These are phyloP conservation scores for Thamnophis elegans DNA, from an alignment of 2,797 vertebrate species.

Conservation along the genomic window DNA sequence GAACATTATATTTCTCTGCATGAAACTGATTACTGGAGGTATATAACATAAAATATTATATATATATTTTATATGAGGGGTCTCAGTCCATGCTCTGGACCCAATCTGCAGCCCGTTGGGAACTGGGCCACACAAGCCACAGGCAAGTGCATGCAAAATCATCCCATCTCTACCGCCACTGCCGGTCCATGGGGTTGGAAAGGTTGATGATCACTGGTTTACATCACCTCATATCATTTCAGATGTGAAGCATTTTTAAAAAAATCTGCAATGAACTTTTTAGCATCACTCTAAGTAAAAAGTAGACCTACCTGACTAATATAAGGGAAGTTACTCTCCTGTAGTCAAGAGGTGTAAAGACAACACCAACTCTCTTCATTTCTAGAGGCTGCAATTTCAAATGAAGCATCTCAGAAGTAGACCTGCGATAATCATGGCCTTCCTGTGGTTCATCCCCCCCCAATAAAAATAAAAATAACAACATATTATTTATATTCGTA, in stretches of 20 bases:
- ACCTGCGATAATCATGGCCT: slow-evolving; percentile 53
- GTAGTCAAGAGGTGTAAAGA: slow-evolving; percentile 87
- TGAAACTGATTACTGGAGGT: background rate
- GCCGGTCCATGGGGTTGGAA: background rate
- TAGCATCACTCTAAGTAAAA: background rate
- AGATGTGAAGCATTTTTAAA: slow-evolving; percentile 12
- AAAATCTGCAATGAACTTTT: background rate
- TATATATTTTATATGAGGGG: background rate
- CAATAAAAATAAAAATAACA: background rate
- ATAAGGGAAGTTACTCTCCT: slow-evolving; percentile 88
- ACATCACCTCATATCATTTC: background rate
- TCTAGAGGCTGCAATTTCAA: slow-evolving; percentile 87
- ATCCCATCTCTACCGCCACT: background rate
- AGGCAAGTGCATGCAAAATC: background rate
- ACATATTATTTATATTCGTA: background rate
- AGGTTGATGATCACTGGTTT: background rate
- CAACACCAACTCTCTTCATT: slow-evolving; percentile 81
- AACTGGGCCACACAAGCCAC: background rate
- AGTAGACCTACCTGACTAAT: slow-evolving; percentile 83
- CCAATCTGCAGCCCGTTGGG: background rate
- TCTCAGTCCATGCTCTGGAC: background rate
- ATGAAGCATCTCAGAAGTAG: slow-evolving; percentile 69
- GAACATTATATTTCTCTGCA: background rate
- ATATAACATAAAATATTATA: background rate
- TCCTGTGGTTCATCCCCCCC: slow-evolving; percentile 58